Percentiles rank a stretch among this genome's conserved stretches.
Evolutionary conservation across 2,797 vertebrate species (phyloP).

Genomic region (Diglossa cyanea): DNA sequence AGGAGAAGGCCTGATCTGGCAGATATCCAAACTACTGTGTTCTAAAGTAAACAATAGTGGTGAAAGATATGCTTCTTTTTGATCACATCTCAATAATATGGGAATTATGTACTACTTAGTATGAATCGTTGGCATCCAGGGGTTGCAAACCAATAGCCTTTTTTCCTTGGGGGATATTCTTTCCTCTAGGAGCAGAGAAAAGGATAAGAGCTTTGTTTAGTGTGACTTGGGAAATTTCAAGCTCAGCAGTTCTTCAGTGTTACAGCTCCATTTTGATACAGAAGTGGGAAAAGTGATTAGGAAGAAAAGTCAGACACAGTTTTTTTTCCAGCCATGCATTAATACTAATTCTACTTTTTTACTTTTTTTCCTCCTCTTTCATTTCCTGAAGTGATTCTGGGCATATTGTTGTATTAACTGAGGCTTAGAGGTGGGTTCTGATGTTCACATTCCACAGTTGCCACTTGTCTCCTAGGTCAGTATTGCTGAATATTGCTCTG

Average conservation of each 20-base stretch:
- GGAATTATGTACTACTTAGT: neutral
- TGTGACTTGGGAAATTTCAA: neutral
- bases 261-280: neutral
- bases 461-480: neutral
- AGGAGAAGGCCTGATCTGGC: neutral
- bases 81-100: neutral
- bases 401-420: neutral
- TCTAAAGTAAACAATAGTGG: neutral
- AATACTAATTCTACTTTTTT: neutral
- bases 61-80: neutral
- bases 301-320: neutral
- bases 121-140: neutral
- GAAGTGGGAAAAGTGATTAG: neutral
- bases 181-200: neutral
- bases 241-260: neutral
- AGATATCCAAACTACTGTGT: neutral
- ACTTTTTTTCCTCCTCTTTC: fast-evolving
- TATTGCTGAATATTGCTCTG: neutral
- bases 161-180: neutral
- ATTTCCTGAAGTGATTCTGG: neutral
- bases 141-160: neutral
- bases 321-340: neutral
- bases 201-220: neutral
- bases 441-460: neutral
- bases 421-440: neutral